Conservation (phyloP, 1,140 invertebrate genomes). For the Drosophila punjabiensis region DNA sequence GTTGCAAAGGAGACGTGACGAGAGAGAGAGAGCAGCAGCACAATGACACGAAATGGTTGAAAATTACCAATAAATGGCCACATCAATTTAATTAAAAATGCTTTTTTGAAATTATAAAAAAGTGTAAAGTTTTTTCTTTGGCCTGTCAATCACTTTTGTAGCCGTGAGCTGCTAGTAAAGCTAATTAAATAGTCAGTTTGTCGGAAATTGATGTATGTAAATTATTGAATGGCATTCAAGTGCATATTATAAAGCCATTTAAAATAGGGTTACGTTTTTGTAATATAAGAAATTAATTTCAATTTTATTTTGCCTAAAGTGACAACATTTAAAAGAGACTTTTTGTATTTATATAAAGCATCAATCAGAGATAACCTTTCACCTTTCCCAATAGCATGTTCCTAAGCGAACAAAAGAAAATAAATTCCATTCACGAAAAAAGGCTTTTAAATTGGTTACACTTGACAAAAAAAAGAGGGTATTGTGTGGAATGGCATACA, state of each 20-base stretch:
- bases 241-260: neutral
- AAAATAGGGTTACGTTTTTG: neutral
- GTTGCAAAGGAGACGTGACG: constrained; percentile 23
- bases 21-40: constrained; percentile 5
- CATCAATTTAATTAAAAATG: constrained; percentile 51
- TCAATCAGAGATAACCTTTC: neutral
- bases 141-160: neutral
- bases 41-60: constrained; percentile 13
- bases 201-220: constrained; percentile 15
- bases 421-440: neutral
- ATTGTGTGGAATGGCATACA: neutral
- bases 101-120: constrained; percentile 3
- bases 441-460: neutral
- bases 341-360: neutral
- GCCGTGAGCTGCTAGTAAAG: neutral
- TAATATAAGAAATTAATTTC: neutral
- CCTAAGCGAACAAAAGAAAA: neutral
- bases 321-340: neutral
- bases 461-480: neutral
- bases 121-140: neutral
- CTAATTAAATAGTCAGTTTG: constrained; percentile 28
- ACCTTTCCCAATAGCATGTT: too few species aligned
- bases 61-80: constrained; percentile 37
- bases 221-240: constrained; percentile 21
- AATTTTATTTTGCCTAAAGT: neutral